Percentiles rank a stretch among this genome's conserved stretches.
These are phyloP conservation scores for Lamellibrachia satsuma DNA, from an alignment of 2,888 invertebrate species.

Conservation along the genomic window DNA sequence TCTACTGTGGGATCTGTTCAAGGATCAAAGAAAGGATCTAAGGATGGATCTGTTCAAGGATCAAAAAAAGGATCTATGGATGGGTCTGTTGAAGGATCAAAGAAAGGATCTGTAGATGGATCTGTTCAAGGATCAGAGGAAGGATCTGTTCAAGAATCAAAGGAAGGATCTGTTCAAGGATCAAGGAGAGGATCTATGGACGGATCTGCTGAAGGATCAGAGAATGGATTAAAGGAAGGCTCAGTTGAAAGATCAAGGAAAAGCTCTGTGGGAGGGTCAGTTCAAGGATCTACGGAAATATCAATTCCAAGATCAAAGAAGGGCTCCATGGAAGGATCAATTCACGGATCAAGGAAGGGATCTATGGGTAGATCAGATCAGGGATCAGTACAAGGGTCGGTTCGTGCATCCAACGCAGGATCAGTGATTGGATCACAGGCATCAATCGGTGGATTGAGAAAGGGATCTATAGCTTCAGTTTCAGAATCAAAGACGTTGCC, in stretches of 20 bases:
- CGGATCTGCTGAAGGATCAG: neutral
- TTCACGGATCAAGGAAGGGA: neutral
- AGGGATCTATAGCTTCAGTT: neutral
- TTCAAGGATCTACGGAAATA: neutral
- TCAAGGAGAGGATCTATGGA: neutral
- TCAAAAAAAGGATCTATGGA: neutral
- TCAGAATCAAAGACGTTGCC: too few species aligned
- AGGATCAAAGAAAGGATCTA: neutral
- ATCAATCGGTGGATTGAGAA: neutral
- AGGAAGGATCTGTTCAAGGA: neutral
- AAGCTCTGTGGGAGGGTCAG: neutral
- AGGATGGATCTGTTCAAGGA: neutral
- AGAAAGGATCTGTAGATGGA: neutral
- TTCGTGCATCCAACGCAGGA: neutral
- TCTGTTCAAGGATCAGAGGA: neutral
- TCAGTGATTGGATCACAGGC: neutral
- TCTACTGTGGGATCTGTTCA: neutral
- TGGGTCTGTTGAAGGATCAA: neutral
- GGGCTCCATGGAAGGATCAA: neutral
- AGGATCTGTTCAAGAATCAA: neutral
- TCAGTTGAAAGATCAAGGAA: neutral
- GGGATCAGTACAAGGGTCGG: neutral
- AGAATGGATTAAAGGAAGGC: neutral
- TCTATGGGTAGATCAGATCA: neutral
- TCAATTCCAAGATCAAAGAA: neutral